Evolutionary conservation across 2,113 vertebrate species (phyloP).

Genomic region (Neogobius melanostomus): DNA sequence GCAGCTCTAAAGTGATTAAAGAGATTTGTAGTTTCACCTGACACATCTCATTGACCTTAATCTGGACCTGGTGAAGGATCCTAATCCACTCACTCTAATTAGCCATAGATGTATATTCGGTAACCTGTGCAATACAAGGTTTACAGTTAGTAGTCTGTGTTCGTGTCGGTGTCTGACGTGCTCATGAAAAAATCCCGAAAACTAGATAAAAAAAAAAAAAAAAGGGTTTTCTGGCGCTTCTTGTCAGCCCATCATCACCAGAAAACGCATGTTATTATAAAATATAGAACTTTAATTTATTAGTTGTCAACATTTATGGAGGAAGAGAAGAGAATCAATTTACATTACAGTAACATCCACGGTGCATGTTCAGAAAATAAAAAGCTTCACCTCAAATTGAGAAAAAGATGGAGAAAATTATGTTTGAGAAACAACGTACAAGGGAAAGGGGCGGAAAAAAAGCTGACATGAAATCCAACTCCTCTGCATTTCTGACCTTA

Average conservation of each 20-base stretch:
- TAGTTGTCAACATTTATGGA: constrained; percentile 79
- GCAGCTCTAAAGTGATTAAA: constrained; percentile 66
- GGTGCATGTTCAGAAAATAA: constrained; percentile 65
- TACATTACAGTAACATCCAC: constrained; percentile 77
- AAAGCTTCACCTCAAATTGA: constrained; percentile 58
- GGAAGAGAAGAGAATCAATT: constrained; percentile 72
- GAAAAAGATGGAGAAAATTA: constrained; percentile 56
- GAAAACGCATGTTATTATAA: constrained; percentile 75
- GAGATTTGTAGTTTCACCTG: constrained; percentile 71
- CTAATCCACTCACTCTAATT: constrained; percentile 68
- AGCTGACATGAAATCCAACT: constrained; percentile 25
- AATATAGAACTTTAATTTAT: constrained; percentile 86
- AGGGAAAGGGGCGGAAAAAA: background rate
- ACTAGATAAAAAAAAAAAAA: too few species aligned
- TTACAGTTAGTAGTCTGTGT: background rate
- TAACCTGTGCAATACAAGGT: background rate
- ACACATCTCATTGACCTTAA: constrained; percentile 78
- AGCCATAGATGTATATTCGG: background rate
- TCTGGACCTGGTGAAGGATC: constrained; percentile 69
- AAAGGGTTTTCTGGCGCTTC: too few species aligned
- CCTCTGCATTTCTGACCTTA: constrained; percentile 47
- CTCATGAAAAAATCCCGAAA: too few species aligned
- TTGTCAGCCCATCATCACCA: background rate
- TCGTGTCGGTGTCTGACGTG: too few species aligned
- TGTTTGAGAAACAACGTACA: constrained; percentile 33